Evolutionary conservation across 2,888 invertebrate genomes (phyloP).

Genomic region (Cantharis lateralis): DNA sequence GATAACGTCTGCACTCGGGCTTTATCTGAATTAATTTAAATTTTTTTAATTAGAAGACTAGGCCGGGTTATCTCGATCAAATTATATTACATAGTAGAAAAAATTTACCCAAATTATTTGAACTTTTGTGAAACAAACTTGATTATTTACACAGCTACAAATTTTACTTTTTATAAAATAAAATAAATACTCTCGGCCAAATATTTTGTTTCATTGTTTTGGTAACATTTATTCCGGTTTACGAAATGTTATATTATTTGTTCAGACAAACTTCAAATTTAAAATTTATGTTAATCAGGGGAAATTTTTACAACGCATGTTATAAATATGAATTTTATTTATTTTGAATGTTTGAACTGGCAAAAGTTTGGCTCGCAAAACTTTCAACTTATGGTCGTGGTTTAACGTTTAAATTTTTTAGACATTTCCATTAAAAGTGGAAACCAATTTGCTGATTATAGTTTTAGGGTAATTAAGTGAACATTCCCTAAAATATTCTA

Average conservation of each 20-base stretch:
- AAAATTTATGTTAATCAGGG: background rate
- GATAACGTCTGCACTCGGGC: background rate
- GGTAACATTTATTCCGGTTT: background rate
- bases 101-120: background rate
- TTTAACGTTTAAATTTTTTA: background rate
- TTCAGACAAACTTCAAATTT: background rate
- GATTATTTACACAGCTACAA: background rate
- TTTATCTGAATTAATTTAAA: background rate
- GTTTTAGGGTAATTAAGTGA: background rate
- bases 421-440: too few species aligned
- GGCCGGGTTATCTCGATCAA: background rate
- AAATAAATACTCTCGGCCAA: background rate
- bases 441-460: background rate
- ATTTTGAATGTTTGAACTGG: background rate
- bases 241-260: background rate
- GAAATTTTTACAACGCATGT: background rate
- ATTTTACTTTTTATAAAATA: background rate
- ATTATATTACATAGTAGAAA: background rate
- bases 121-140: background rate
- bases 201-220: background rate
- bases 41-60: background rate
- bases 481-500: background rate
- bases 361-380: background rate
- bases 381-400: background rate
- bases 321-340: background rate